These are phyloP conservation scores for Cosmopolites sordidus DNA, from an alignment of 2,888 invertebrate genomes.

Conservation along the genomic window DNA sequence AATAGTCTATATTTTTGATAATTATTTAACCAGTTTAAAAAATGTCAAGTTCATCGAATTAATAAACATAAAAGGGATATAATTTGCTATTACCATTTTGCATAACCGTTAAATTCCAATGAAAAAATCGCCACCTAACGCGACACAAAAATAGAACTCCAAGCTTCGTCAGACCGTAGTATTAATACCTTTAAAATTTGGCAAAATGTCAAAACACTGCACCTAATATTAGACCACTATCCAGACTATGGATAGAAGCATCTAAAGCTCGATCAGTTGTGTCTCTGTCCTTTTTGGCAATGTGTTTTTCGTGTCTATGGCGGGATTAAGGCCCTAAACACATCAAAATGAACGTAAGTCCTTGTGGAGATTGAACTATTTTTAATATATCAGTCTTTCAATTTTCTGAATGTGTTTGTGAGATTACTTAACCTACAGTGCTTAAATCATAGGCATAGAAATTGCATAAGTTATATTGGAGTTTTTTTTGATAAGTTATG, in stretches of 20 bases:
- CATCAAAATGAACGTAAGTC: conserved; percentile 37
- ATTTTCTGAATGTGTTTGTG: background rate
- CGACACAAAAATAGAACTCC: background rate
- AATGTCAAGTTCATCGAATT: too few species aligned
- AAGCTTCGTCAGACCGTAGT: conserved; percentile 15
- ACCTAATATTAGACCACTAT: conserved; percentile 40
- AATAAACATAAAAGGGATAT: too few species aligned
- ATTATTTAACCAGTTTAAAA: too few species aligned
- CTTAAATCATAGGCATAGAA: too few species aligned
- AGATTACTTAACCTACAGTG: background rate
- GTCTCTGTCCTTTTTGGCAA: conserved; percentile 34
- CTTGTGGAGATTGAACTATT: too few species aligned
- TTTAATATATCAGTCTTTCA: too few species aligned
- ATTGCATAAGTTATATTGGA: background rate
- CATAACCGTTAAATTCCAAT: background rate
- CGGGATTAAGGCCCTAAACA: background rate
- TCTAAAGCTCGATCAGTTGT: conserved; percentile 28
- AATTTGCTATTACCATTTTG: background rate
- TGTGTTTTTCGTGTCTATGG: conserved; percentile 33
- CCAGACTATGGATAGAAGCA: conserved; percentile 26
- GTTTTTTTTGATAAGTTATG: background rate
- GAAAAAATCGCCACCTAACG: background rate
- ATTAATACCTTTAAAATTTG: conserved; percentile 39
- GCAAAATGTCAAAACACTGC: conserved; percentile 41
- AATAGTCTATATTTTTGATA: too few species aligned